These are phyloP conservation scores for Athalia circularis DNA, from an alignment of 2,888 invertebrate genomes.

Conservation along the genomic window DNA sequence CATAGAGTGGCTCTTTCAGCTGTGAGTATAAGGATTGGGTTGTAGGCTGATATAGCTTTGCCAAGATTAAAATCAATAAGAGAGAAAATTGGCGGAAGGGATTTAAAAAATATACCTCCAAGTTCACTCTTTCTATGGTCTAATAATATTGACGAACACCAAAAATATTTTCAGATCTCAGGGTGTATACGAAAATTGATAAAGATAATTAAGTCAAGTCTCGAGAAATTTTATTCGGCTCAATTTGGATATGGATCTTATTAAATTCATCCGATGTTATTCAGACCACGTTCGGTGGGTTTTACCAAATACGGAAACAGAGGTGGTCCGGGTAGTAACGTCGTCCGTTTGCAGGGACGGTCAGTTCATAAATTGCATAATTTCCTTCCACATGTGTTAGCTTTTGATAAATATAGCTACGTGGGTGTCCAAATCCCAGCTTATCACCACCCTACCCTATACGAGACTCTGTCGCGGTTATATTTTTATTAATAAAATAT, in stretches of 20 bases:
- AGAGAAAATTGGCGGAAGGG: neutral
- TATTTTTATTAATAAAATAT: no score
- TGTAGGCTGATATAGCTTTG: conserved; percentile 17
- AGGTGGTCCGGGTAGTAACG: neutral
- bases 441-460: conserved; percentile 1
- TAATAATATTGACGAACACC: no score
- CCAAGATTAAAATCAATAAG: conserved; percentile 30
- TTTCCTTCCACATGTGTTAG: neutral
- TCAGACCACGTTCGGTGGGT: conserved; percentile 25
- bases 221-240: conserved; percentile 1
- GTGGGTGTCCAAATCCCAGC: conserved; percentile 1
- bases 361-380: conserved; percentile 28
- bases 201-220: neutral
- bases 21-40: conserved; percentile 12
- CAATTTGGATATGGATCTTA: conserved; percentile 28
- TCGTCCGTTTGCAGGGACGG: neutral
- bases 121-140: no score
- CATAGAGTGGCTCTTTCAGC: neutral
- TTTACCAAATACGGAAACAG: conserved; percentile 2
- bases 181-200: no score
- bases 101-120: neutral
- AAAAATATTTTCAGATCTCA: no score
- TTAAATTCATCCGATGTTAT: conserved; percentile 7
- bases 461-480: neutral
- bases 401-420: neutral